phyloP scores from a whole-genome alignment of 1,140 invertebrate species.

The Atopsyche davidsoni region DNA sequence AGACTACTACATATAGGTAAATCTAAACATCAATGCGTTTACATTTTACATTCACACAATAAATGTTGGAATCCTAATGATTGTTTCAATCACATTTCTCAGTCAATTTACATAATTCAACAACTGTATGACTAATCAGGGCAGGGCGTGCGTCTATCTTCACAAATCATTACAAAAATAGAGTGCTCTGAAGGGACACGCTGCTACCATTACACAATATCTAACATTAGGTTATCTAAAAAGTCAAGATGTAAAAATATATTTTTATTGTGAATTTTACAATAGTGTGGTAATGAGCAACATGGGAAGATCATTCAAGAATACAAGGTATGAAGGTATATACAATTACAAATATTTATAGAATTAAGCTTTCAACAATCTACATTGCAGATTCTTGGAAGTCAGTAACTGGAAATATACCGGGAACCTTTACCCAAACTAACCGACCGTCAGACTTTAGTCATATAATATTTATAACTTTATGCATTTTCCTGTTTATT shows the following conservation, averaged over 20 bases:
- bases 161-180: conserved; percentile 24
- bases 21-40: too few relatives aligned
- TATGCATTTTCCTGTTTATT: too few relatives aligned
- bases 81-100: conserved; percentile 20
- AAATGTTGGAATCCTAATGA: conserved; percentile 10
- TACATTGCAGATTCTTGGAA: too few relatives aligned
- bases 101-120: conserved; percentile 18
- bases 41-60: conserved; percentile 2
- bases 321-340: background rate
- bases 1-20: too few relatives aligned
- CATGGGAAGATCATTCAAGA: background rate
- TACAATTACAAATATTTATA: background rate
- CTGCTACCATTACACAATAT: conserved; percentile 14
- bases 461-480: too few relatives aligned
- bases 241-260: conserved; percentile 22
- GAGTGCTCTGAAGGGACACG: conserved; percentile 18
- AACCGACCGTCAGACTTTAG: too few relatives aligned
- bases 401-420: too few relatives aligned
- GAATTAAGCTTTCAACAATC: background rate
- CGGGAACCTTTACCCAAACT: too few relatives aligned
- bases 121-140: conserved; percentile 2
- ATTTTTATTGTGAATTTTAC: conserved; percentile 4
- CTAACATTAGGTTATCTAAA: conserved; percentile 6
- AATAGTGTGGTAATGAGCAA: background rate
- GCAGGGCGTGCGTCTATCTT: background rate